Conservation (phyloP, 2,888 invertebrate genomes). For the Dromius quadrimaculatus region DNA sequence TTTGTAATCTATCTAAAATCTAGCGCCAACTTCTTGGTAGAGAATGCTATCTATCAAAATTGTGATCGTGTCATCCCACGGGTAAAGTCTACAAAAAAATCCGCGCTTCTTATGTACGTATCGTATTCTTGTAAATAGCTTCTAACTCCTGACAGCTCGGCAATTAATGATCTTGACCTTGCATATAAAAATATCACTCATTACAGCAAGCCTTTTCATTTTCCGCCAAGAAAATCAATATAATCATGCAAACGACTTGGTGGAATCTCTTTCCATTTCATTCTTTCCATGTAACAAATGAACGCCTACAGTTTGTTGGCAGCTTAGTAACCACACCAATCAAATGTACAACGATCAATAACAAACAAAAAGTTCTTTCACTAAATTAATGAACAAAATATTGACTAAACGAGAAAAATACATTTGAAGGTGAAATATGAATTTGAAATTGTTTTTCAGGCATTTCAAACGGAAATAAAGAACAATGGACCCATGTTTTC, state of each 20-base stretch:
- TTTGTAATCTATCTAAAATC: too few relatives aligned
- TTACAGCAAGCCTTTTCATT: conserved; percentile 22
- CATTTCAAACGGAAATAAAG: conserved; percentile 20
- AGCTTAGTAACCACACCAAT: conserved; percentile 10
- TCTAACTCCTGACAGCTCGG: too few relatives aligned
- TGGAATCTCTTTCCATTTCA: conserved; percentile 3
- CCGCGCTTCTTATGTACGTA: too few relatives aligned
- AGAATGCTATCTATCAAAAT: too few relatives aligned
- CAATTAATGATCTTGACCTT: conserved; percentile 22
- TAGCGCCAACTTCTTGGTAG: too few relatives aligned
- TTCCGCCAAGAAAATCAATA: conserved; percentile 25
- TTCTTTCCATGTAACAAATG: not conserved
- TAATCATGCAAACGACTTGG: conserved; percentile 9
- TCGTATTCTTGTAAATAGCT: too few relatives aligned
- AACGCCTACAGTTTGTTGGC: conserved; percentile 11
- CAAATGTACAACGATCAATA: conserved; percentile 22
- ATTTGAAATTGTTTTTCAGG: conserved; percentile 1
- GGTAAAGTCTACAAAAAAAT: too few relatives aligned
- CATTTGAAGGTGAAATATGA: not conserved
- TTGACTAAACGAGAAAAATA: not conserved
- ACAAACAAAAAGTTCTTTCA: conserved; percentile 4
- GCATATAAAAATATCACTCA: conserved; percentile 28
- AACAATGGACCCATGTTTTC: conserved; percentile 21
- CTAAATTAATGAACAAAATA: conserved; percentile 18
- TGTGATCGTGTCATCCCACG: too few relatives aligned